Percentiles rank a stretch among this genome's conserved stretches.
phyloP scores from a whole-genome alignment of 2,113 vertebrate species.

The Octodon degus region DNA sequence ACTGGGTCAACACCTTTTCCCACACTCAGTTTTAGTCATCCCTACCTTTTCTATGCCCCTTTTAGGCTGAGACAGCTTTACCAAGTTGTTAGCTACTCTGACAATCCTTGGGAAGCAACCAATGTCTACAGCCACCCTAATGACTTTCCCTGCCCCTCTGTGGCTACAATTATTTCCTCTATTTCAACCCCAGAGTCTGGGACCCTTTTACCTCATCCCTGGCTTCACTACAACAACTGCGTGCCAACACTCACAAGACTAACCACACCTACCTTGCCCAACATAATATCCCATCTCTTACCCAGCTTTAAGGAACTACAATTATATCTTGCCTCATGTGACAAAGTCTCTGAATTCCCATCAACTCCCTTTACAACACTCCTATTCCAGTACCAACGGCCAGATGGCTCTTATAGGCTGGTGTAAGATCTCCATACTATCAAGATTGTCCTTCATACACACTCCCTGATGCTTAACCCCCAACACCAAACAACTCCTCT shows the following conservation, averaged over 20 bases:
- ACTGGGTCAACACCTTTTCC: not conserved
- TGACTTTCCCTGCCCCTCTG: not conserved
- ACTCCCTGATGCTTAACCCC: not conserved
- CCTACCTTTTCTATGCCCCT: not conserved
- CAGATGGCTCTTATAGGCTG: not conserved
- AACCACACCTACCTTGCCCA: not conserved
- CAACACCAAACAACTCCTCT: not conserved
- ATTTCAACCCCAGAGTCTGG: not conserved
- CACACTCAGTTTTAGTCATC: not conserved
- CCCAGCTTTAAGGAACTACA: not conserved
- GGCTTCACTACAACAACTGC: not conserved
- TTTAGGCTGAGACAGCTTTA: not conserved
- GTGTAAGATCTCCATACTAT: not conserved
- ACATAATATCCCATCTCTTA: not conserved
- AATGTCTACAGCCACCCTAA: not conserved
- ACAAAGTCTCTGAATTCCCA: not conserved
- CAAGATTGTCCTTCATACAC: not conserved
- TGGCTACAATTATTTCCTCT: not conserved
- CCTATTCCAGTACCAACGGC: not conserved
- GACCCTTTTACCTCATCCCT: no score
- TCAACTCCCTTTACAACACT: not conserved
- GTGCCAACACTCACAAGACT: not conserved
- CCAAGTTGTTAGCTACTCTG: not conserved
- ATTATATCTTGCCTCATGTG: not conserved
- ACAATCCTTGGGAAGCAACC: not conserved